Evolutionary conservation across 2,888 invertebrate species (phyloP).

Genomic region (Ganaspis brasiliensis): DNA sequence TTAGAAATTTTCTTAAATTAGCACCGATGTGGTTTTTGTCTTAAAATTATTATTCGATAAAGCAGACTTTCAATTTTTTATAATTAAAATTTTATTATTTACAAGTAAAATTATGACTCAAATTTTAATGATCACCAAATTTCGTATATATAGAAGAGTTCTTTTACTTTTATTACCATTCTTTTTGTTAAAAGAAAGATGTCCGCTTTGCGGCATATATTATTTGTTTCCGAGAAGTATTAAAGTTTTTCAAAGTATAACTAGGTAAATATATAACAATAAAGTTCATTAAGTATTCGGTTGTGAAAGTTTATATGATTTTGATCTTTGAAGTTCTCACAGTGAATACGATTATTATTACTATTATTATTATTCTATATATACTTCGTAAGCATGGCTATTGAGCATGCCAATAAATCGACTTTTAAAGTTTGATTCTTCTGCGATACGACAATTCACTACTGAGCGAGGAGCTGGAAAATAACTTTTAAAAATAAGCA

Average conservation of each 20-base stretch:
- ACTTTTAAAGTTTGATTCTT: constrained; percentile 39
- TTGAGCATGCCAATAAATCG: constrained; percentile 23
- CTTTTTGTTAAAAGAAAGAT: background rate
- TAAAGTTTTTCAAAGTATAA: constrained; percentile 2
- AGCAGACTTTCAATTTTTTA: too few species aligned
- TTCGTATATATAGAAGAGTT: background rate
- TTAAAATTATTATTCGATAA: too few species aligned
- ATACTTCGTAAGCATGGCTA: constrained; percentile 4
- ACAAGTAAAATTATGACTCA: too few species aligned
- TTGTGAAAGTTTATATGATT: background rate
- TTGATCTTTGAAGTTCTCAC: constrained; percentile 17
- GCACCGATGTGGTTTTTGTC: too few species aligned
- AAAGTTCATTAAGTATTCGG: constrained; percentile 4
- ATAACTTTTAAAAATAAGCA: constrained; percentile 21
- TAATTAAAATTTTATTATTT: too few species aligned
- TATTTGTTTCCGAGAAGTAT: constrained; percentile 6
- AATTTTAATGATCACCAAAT: too few species aligned
- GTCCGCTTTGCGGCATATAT: background rate
- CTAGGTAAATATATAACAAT: background rate
- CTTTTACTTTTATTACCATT: background rate
- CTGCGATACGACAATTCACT: background rate
- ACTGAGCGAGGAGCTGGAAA: background rate
- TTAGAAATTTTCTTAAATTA: constrained; percentile 9
- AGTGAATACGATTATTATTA: constrained; percentile 14
- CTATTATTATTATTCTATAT: too few species aligned